Evolutionary conservation across 2,113 vertebrate species (phyloP).

Genomic region (Alethe castanea): DNA sequence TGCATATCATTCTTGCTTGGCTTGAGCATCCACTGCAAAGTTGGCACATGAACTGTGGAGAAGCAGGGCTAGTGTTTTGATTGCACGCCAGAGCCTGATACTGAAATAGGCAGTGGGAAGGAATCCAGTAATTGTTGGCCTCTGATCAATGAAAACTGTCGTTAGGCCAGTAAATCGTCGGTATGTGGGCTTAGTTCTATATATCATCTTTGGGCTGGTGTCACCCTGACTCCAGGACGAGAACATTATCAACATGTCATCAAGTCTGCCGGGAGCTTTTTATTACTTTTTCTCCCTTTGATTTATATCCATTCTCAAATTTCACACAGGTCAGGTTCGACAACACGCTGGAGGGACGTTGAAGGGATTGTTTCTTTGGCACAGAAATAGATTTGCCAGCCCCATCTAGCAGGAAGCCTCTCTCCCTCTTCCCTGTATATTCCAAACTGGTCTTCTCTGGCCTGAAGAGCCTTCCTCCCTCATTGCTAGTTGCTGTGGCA

Average conservation of each 20-base stretch:
- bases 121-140: conserved; percentile 80
- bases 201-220: conserved; percentile 75
- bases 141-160: conserved; percentile 85
- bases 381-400: conserved; percentile 37
- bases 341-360: not conserved
- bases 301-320: conserved; percentile 50
- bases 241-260: conserved; percentile 62
- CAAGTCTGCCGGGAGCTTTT: conserved; percentile 53
- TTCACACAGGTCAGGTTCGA: conserved; percentile 20
- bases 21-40: conserved; percentile 33
- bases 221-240: conserved; percentile 70
- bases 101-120: conserved; percentile 74
- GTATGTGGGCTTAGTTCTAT: conserved; percentile 79
- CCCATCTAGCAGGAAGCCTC: not conserved
- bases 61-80: conserved; percentile 76
- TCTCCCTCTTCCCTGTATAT: not conserved
- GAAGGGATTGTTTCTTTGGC: not conserved
- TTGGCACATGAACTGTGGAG: conserved; percentile 62
- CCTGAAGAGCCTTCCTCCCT: not conserved
- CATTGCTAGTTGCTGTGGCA: not conserved
- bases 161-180: conserved; percentile 79
- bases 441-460: not conserved
- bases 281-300: conserved; percentile 64
- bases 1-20: conserved; percentile 71
- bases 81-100: conserved; percentile 76